A percentile compares a stretch with the other conserved stretches of the same genome.
phyloP scores from a whole-genome alignment of 2,113 vertebrate species.

The Hippotragus niger region DNA sequence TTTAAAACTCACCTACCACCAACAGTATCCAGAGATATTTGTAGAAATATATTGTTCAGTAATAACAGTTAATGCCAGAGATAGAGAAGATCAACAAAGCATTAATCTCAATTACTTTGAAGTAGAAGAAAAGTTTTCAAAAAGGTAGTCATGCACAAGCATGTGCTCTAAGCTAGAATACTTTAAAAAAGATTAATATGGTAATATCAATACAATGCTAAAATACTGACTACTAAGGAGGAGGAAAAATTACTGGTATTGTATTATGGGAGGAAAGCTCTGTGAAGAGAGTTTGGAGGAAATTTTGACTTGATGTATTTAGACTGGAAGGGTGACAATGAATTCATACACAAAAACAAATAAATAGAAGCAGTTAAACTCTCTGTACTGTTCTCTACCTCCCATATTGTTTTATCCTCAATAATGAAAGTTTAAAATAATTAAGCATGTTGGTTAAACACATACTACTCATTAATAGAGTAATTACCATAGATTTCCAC shows the following conservation, averaged over 20 bases:
- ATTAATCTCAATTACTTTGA: not conserved
- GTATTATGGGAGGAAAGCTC: not conserved
- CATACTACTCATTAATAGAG: constrained; percentile 39
- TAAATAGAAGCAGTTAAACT: not conserved
- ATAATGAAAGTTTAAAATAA: constrained; percentile 57
- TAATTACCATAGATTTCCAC: constrained; percentile 50
- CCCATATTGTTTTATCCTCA: constrained; percentile 16
- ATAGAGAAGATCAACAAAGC: not conserved
- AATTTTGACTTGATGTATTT: not conserved
- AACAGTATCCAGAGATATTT: not conserved
- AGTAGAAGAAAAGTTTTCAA: not conserved
- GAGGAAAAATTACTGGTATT: not conserved
- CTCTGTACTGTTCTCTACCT: not conserved
- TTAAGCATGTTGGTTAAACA: constrained; percentile 53
- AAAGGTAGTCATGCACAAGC: rapidly evolving
- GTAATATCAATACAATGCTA: not conserved
- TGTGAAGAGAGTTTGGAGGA: not conserved
- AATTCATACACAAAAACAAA: not conserved
- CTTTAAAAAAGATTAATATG: not conserved
- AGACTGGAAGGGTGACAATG: not conserved
- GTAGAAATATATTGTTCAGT: not conserved
- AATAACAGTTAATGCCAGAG: not conserved
- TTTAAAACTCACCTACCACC: not conserved
- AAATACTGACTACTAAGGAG: not conserved
- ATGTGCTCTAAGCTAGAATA: not conserved